Evolutionary conservation across 2,797 vertebrate species (phyloP), one percentile per base, ranked within the genome.

Genomic region (Leptatherina wallacei): DNA sequence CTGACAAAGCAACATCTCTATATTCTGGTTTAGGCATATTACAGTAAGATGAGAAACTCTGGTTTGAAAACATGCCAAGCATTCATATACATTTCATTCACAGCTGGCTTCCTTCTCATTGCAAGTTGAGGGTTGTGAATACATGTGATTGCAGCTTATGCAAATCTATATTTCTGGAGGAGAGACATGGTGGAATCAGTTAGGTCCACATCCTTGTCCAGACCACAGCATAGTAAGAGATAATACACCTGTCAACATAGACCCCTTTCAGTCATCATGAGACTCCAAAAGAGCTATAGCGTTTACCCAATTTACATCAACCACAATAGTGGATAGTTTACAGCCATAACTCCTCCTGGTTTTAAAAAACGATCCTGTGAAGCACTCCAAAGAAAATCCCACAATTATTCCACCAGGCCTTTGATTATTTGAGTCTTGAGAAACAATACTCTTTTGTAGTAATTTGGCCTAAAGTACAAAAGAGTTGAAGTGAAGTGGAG

Each of bases 241-340:
- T 63, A 73, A 69, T 71, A 73, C 85, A 90, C 84, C 88, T 87
- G 89, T 88, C 82, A 87, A 70, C 55, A 69, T 77, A 88, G 63
- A 82, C 69, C 61, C 67, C 32, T 47, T 79, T 82, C 69, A 82
- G 74, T 82, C 69, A 68, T 47, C 85, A 67, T 52, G 71, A 80
- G 79, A 85, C 73, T 69, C 61, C 44, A 82, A 72, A 64, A 77
- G 73, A 75, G 42, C 79, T 76, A 70, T 65, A 56, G 47, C 24
- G 24, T 71, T 79, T 40, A 79, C 66, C 75, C 47, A 22, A 67
- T 90, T 89, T 81, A 79, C 75, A 82, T 83, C 35, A 59, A 78
- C 61, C 75, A 54, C 80, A 85, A 83, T 24, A 44, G 60, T 38
- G 36, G 65, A 74, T 44, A 49, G 61, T 82, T 78, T 74, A 61